Conservation (phyloP, 2,888 invertebrate genomes). For the Ormyrus rosae region DNA sequence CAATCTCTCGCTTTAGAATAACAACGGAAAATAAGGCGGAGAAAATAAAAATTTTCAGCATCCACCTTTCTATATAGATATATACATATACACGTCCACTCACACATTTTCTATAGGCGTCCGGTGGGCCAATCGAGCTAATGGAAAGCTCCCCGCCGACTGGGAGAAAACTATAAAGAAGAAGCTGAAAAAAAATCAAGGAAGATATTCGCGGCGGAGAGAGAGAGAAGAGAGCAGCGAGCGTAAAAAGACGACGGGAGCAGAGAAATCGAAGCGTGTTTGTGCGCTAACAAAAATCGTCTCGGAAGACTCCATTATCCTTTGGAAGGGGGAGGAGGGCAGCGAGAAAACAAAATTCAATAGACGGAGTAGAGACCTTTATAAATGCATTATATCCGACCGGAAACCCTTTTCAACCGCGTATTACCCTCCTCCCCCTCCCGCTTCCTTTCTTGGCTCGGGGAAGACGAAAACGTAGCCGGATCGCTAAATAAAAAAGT, state of each 20-base stretch:
- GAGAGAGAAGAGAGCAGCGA: neutral
- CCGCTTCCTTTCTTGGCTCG: neutral
- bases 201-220: neutral
- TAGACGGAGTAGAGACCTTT: slow-evolving; percentile 7
- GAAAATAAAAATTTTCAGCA: slow-evolving; percentile 4
- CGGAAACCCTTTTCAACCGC: slow-evolving; percentile 40
- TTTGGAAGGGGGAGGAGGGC: neutral
- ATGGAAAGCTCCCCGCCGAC: slow-evolving; percentile 28
- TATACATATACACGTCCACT: too few relatives aligned
- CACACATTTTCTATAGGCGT: too few relatives aligned
- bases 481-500: neutral
- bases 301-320: slow-evolving; percentile 37
- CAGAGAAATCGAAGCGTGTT: slow-evolving; percentile 40
- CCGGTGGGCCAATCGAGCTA: slow-evolving; percentile 31
- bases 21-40: neutral
- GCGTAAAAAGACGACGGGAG: neutral
- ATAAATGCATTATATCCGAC: slow-evolving; percentile 47
- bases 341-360: neutral
- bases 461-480: neutral
- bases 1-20: too few relatives aligned
- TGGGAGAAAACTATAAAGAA: slow-evolving; percentile 7
- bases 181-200: slow-evolving; percentile 18
- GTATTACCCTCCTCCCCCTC: neutral
- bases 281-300: slow-evolving; percentile 25
- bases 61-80: too few relatives aligned